Conservation (phyloP, 2,888 invertebrate genomes). For the Strigamia transsilvanica region DNA sequence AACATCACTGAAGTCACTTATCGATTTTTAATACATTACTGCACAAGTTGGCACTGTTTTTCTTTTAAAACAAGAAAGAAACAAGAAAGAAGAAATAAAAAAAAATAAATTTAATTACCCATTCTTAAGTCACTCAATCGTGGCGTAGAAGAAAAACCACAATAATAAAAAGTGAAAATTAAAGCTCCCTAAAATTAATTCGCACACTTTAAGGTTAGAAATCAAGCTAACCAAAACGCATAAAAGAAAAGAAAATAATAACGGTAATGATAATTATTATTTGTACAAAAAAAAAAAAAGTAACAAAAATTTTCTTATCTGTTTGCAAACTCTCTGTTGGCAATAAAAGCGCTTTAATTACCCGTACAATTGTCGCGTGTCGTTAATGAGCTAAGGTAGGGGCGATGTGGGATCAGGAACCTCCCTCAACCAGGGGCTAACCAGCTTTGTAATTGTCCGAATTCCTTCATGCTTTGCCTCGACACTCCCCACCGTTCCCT, state of each 20-base stretch:
- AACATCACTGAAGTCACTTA: slow-evolving; percentile 17
- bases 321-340: slow-evolving; percentile 6
- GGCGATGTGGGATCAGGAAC: slow-evolving; percentile 9
- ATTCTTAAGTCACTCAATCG: background rate
- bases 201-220: background rate
- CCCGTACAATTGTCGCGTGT: slow-evolving; percentile 41
- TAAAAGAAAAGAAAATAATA: background rate
- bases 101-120: background rate
- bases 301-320: background rate
- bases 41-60: background rate
- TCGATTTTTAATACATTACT: slow-evolving; percentile 35
- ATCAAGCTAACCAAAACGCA: no score
- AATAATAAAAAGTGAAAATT: background rate
- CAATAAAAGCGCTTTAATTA: slow-evolving; percentile 40
- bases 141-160: background rate
- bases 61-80: background rate
- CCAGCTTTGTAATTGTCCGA: slow-evolving; percentile 42
- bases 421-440: slow-evolving; percentile 17
- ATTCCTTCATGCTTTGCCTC: slow-evolving; percentile 26
- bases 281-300: background rate
- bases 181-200: slow-evolving; percentile 14
- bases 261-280: background rate
- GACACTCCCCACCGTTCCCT: background rate
- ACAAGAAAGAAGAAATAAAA: background rate
- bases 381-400: slow-evolving; percentile 22